Evolutionary conservation across 2,888 invertebrate species (phyloP), one percentile per base, ranked within the genome.

Genomic region (Microctonus aethiopoides): DNA sequence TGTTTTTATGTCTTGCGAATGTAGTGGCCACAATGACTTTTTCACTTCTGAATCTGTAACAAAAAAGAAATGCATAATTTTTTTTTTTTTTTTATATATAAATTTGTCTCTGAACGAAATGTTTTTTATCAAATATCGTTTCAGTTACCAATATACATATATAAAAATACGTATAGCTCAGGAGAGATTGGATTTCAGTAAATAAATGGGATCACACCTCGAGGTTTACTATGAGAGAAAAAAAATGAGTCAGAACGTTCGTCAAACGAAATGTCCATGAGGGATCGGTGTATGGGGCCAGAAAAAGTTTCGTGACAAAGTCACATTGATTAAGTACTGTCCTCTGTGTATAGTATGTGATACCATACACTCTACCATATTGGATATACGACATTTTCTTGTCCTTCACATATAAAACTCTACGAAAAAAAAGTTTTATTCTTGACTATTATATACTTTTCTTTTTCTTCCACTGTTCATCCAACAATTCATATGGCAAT

Each of bases 301-400:
- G 26, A 61, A 52, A 61, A 61, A 52, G 54, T 22, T 57, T 46
- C 22, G 61, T 61, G 51, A 51, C 60, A 60, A 66, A 72, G 67
- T 52, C 68, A 24, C 74, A 61, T 65, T 74, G 72, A 75, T 75
- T 72, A 70, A 74, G 71, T 72, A 61, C 52, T 22, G 61, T 29
- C 46, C 39, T 13, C 60, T 66, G 41, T 68, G 36, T 54, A 62
- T n/a, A n/a, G n/a, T n/a, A 13, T 22, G 39, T 66, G 39, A 62
- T 67, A 74, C 72, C 72, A n/a, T n/a, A n/a, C n/a, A 76, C 74
- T 76, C 74, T 66, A 52, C 61, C 66, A 74, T 74, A 74, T 76
- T 74, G 71, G 67, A 71, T 72, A 71, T 68, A 46, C 59, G 73
- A 74, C 59, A 67, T 70, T 67, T 72, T 56, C 29, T 57, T 62